Percentiles rank a stretch among this genome's conserved stretches.
phyloP scores from a whole-genome alignment of 2,113 vertebrate species.

The Python bivittatus region DNA sequence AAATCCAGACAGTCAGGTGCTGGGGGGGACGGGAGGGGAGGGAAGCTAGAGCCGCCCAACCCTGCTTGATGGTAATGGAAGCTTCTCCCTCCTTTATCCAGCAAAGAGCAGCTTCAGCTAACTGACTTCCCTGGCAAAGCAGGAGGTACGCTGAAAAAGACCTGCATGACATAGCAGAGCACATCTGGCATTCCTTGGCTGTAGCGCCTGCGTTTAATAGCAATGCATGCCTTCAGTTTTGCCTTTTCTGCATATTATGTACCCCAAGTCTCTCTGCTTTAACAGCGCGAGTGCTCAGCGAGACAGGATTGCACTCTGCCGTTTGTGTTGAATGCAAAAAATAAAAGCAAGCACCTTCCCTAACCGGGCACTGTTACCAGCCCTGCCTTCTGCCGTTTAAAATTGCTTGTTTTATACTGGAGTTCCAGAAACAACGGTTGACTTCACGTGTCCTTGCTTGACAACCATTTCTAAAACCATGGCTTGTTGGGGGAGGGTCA shows the following conservation, averaged over 20 bases:
- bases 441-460: too few relatives aligned
- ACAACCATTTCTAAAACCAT: too few relatives aligned
- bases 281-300: too few relatives aligned
- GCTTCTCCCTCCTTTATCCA: neutral
- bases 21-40: neutral
- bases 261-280: neutral
- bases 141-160: neutral
- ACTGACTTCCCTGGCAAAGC: neutral
- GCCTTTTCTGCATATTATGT: neutral
- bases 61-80: neutral
- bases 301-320: too few relatives aligned
- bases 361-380: neutral
- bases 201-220: neutral
- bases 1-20: neutral
- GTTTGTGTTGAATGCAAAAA: too few relatives aligned
- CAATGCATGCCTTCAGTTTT: neutral
- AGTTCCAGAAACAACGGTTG: too few relatives aligned
- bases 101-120: neutral
- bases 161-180: neutral
- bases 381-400: neutral
- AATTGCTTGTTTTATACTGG: too few relatives aligned
- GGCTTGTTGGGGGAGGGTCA: too few relatives aligned
- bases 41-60: neutral
- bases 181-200: neutral
- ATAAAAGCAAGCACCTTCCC: too few relatives aligned